phyloP scores from a whole-genome alignment of 2,888 invertebrate genomes.

The Plagodis dolabraria region DNA sequence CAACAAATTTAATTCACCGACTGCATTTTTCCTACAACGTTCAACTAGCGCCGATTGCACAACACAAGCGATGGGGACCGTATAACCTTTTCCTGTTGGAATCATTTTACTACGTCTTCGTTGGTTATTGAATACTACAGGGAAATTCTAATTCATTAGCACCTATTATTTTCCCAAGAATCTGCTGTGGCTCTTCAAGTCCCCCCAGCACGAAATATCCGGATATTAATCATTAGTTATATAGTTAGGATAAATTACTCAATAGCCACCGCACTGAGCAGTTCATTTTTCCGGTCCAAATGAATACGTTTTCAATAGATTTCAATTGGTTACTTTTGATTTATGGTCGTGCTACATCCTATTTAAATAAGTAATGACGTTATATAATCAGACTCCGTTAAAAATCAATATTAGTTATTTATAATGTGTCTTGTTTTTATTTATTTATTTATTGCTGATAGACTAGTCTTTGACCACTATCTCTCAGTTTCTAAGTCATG shows the following conservation, averaged over 20 bases:
- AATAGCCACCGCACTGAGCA: constrained; percentile 67
- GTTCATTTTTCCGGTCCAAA: constrained; percentile 75
- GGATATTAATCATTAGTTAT: constrained; percentile 78
- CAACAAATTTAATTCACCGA: too few species aligned
- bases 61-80: too few species aligned
- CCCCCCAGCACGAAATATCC: constrained; percentile 72
- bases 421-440: too few species aligned
- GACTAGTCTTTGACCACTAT: too few species aligned
- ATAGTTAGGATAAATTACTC: constrained; percentile 75
- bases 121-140: neutral
- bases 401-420: too few species aligned
- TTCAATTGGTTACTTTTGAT: constrained; percentile 53
- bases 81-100: neutral
- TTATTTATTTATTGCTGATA: too few species aligned
- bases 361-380: constrained; percentile 33
- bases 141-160: constrained; percentile 7
- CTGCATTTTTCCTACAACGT: too few species aligned
- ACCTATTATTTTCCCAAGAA: constrained; percentile 31
- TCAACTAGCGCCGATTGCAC: too few species aligned
- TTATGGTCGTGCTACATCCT: constrained; percentile 36
- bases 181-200: constrained; percentile 43
- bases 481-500: too few species aligned
- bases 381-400: neutral
- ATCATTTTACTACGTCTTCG: too few species aligned
- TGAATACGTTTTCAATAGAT: constrained; percentile 68